Evolutionary conservation across 2,888 invertebrate species (phyloP).

Genomic region (Harpalus rubripes): DNA sequence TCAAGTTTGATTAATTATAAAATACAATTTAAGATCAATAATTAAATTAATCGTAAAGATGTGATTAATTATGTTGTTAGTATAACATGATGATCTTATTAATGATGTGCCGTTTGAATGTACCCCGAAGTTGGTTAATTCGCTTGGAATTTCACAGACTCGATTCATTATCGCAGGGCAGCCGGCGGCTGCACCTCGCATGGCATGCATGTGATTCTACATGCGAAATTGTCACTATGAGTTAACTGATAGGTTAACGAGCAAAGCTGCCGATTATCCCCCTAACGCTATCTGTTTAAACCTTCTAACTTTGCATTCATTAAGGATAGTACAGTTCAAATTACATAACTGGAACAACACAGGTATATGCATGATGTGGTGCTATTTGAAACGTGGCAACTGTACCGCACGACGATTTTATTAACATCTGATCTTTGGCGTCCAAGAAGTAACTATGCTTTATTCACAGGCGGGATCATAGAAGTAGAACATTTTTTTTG

Average conservation of each 20-base stretch:
- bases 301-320: neutral
- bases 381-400: too few species aligned
- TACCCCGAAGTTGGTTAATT: slow-evolving; percentile 17
- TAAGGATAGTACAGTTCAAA: neutral
- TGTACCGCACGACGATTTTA: too few species aligned
- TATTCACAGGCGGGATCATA: too few species aligned
- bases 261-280: neutral
- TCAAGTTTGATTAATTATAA: slow-evolving; percentile 26
- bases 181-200: neutral
- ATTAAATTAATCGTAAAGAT: slow-evolving; percentile 42
- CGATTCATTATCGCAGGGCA: slow-evolving; percentile 2
- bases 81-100: slow-evolving; percentile 47
- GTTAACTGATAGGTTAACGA: neutral
- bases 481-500: too few species aligned
- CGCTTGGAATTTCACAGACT: slow-evolving; percentile 13
- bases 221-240: slow-evolving; percentile 2
- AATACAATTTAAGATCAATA: slow-evolving; percentile 36
- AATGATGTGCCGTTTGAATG: slow-evolving; percentile 38
- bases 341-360: too few species aligned
- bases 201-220: neutral
- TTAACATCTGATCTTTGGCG: too few species aligned
- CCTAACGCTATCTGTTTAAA: neutral
- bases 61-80: slow-evolving; percentile 46
- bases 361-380: too few species aligned
- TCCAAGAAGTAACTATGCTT: too few species aligned